A percentile compares a stretch with the other conserved stretches of the same genome.
These are phyloP conservation scores for Oryzias melastigma DNA, from an alignment of 2,113 vertebrate species.

Conservation along the genomic window DNA sequence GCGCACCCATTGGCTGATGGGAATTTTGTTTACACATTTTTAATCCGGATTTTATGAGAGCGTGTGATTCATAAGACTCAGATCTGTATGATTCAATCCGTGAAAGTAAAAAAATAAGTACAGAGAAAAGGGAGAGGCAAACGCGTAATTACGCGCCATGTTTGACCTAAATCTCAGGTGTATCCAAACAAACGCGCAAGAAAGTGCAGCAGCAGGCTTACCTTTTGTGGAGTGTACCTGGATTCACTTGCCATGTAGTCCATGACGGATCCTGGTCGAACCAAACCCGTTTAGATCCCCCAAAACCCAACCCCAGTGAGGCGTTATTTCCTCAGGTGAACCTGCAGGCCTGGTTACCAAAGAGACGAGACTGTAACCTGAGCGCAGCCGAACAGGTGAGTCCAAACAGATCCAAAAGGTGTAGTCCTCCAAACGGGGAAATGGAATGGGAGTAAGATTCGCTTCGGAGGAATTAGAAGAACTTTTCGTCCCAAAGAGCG, in stretches of 20 bases:
- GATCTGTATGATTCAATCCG: neutral
- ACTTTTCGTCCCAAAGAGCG: no score
- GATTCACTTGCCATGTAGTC: constrained; percentile 72
- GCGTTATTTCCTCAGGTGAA: constrained; percentile 1
- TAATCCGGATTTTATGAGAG: no score
- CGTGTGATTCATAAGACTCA: no score
- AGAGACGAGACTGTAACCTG: neutral
- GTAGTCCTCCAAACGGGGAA: no score
- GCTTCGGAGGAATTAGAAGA: no score
- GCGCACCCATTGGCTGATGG: no score
- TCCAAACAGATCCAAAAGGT: no score
- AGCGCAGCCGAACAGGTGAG: no score
- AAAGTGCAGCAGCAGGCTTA: neutral
- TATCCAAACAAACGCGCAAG: neutral
- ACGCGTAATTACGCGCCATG: neutral
- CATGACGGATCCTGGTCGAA: constrained; percentile 39
- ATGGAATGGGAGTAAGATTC: no score
- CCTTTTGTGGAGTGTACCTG: constrained; percentile 61
- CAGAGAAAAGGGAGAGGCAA: no score
- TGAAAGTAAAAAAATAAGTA: neutral
- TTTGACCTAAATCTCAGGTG: neutral
- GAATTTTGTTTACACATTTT: no score
- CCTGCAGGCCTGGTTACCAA: constrained; percentile 18
- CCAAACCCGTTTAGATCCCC: no score
- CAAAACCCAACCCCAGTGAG: neutral